Evolutionary conservation across 2,888 invertebrate genomes (phyloP), one percentile per base, ranked within the genome.

Genomic region (Galerucella nymphaeae): DNA sequence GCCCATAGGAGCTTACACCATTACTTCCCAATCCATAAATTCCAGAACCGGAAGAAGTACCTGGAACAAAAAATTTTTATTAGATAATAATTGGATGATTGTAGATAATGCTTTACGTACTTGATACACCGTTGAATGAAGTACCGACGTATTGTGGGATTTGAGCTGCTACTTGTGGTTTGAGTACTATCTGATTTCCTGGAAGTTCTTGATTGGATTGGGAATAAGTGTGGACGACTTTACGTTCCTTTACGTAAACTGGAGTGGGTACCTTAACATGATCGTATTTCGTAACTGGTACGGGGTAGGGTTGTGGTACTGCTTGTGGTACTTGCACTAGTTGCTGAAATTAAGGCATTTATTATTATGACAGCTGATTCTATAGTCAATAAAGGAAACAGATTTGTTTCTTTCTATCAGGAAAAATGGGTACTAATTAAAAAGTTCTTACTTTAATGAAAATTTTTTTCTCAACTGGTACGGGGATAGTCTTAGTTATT

Each of bases 271-370:
- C 81, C 66, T 70, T 76, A 1, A 84, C 82, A 68, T 79, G 72
- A 11, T 82, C 80, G 9, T 79, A 78, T 45, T 80, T 78, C 11
- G 81, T 78, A 55, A 82, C 81, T 38, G 78, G 77, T 9, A 82
- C 82, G 41, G 81, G 79, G 53, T 78, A 76, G n/a, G 83, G 82
- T 69, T 82, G 79, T 66, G 81, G 78, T 73, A 80, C 80, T 38
- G 76, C 73, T 11, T 81, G 81, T 67, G 76, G 72, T 45, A 81
- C 78, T 18, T 77, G 77, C 2, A 78, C 77, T 42, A 81, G 80
- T 67, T 81, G 81, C 59, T 76, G 75, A 76, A 48, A 80, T 77
- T 16, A 64, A 45, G 30, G 5, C 2, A 61, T 13, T 23, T 4
- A 23, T 3, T 23, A 23, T 23, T 2, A 23, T 3, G 2, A 23